phyloP scores from a whole-genome alignment of 2,888 invertebrate species.

The Chalcosyrphus nemorum region DNA sequence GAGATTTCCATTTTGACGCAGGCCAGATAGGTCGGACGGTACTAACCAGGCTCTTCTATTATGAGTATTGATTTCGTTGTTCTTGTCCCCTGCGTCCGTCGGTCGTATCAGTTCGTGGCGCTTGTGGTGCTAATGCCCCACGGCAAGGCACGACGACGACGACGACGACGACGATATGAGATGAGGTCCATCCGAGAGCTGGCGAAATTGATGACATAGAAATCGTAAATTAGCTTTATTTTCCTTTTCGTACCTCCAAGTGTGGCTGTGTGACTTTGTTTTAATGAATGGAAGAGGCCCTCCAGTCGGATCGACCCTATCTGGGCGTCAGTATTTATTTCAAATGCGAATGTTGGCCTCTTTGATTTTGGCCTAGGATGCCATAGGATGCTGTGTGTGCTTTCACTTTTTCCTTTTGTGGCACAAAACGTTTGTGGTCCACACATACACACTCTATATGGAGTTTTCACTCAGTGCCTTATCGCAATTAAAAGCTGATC shows the following conservation, averaged over 20 bases:
- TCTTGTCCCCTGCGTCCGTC: not conserved
- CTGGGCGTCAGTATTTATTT: slow-evolving; percentile 16
- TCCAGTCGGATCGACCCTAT: slow-evolving; percentile 5
- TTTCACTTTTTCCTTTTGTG: slow-evolving; percentile 71
- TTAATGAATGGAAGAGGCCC: slow-evolving; percentile 37
- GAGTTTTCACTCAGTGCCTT: slow-evolving; percentile 34
- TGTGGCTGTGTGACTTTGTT: slow-evolving; percentile 41
- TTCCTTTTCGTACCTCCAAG: not conserved
- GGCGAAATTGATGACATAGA: slow-evolving; percentile 68
- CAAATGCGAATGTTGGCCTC: slow-evolving; percentile 30
- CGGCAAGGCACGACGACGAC: slow-evolving; percentile 63
- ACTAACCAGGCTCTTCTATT: slow-evolving; percentile 24
- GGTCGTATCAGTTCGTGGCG: slow-evolving; percentile 49
- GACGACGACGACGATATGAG: too few relatives aligned
- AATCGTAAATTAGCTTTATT: slow-evolving; percentile 59
- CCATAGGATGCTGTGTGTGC: slow-evolving; percentile 42
- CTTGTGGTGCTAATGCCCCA: slow-evolving; percentile 60
- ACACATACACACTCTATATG: slow-evolving; percentile 3
- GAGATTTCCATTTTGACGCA: slow-evolving; percentile 65
- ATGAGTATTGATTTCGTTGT: slow-evolving; percentile 53
- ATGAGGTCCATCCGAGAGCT: slow-evolving; percentile 50
- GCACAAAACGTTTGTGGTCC: slow-evolving; percentile 33
- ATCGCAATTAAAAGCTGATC: slow-evolving; percentile 61
- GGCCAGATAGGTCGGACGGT: slow-evolving; percentile 38
- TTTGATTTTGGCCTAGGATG: slow-evolving; percentile 31